These are phyloP conservation scores for Iselma pallidipennis DNA, from an alignment of 2,888 invertebrate genomes.

Conservation along the genomic window DNA sequence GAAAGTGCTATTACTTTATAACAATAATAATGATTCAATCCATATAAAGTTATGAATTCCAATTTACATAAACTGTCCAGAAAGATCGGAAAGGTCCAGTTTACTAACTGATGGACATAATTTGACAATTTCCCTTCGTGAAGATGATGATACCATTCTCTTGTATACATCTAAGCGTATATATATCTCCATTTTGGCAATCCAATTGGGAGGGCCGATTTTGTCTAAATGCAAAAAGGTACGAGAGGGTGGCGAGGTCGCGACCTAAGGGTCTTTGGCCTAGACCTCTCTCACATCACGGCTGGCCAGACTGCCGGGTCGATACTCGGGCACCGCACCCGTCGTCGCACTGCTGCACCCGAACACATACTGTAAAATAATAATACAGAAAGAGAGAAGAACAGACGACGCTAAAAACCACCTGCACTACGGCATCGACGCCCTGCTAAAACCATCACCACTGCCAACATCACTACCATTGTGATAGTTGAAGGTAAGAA, in stretches of 20 bases:
- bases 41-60: too few species aligned
- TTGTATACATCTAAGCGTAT: too few species aligned
- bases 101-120: neutral
- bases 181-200: too few species aligned
- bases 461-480: neutral
- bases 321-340: constrained; percentile 35
- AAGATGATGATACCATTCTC: too few species aligned
- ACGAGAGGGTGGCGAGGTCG: constrained; percentile 38
- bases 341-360: constrained; percentile 38
- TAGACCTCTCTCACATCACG: constrained; percentile 46
- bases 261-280: constrained; percentile 59
- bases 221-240: neutral
- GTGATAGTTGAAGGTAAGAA: neutral
- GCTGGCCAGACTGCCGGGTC: constrained; percentile 35
- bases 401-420: constrained; percentile 25
- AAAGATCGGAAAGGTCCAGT: neutral
- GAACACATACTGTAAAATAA: constrained; percentile 19
- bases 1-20: too few species aligned
- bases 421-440: constrained; percentile 29
- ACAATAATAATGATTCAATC: too few species aligned
- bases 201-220: neutral
- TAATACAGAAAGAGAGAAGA: constrained; percentile 5
- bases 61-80: too few species aligned
- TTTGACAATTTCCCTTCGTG: neutral
- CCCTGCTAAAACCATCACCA: neutral